Evolutionary conservation across 1,140 invertebrate species (phyloP).

Genomic region (Phymastichus coffea): DNA sequence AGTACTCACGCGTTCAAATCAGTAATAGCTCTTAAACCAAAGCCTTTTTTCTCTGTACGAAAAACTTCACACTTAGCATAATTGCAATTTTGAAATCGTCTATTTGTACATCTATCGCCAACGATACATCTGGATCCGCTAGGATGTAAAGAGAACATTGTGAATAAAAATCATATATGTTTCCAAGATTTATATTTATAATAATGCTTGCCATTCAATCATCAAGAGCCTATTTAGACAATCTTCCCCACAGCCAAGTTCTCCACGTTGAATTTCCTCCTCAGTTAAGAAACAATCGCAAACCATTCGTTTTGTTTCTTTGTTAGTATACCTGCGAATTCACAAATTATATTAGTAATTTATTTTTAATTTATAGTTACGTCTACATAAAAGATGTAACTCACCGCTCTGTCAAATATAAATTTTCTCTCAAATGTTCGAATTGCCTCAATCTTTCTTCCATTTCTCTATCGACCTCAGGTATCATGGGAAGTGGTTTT

Average conservation of each 20-base stretch:
- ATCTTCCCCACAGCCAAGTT: conserved; percentile 90
- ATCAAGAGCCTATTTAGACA: conserved; percentile 95
- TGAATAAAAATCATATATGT: not conserved
- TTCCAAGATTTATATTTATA: not conserved
- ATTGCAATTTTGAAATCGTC: conserved; percentile 85
- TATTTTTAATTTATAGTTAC: conserved; percentile 6
- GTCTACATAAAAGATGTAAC: conserved; percentile 2
- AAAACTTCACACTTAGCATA: conserved; percentile 87
- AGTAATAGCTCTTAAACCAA: conserved; percentile 80
- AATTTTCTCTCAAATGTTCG: conserved; percentile 79
- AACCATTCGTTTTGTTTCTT: conserved; percentile 89
- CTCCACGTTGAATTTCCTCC: conserved; percentile 81
- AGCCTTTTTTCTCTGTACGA: conserved; percentile 90
- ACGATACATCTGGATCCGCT: conserved; percentile 88
- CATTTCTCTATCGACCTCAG: conserved; percentile 59
- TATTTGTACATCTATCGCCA: conserved; percentile 88
- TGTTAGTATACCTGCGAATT: conserved; percentile 67
- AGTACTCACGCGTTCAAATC: conserved; percentile 71
- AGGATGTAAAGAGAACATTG: conserved; percentile 44
- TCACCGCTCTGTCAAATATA: conserved; percentile 76
- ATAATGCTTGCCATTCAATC: conserved; percentile 87
- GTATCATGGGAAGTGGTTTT: conserved; percentile 43
- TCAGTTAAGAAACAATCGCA: conserved; percentile 92
- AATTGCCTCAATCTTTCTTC: conserved; percentile 76
- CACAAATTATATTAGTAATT: not conserved